Evolutionary conservation across 2,888 invertebrate genomes (phyloP).

Genomic region (Eurois occulta): DNA sequence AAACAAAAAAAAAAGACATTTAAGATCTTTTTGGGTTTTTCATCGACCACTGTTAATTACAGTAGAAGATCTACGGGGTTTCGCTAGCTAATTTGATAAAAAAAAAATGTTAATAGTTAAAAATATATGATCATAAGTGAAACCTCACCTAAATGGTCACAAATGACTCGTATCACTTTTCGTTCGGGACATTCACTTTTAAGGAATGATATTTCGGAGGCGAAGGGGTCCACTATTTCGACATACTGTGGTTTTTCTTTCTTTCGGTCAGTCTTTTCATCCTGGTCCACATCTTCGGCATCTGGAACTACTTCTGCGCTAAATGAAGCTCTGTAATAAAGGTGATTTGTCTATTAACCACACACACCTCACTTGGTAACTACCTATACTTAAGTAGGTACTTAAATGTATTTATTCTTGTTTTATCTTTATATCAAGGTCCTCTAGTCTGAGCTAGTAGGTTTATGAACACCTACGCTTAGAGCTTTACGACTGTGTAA

Average conservation of each 20-base stretch:
- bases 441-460: constrained; percentile 1
- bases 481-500: constrained; percentile 11
- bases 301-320: constrained; percentile 93
- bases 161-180: constrained; percentile 95
- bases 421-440: constrained; percentile 26
- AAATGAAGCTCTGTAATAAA: constrained; percentile 91
- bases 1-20: neutral
- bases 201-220: constrained; percentile 95
- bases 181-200: constrained; percentile 94
- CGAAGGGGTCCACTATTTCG: constrained; percentile 95
- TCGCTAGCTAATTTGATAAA: neutral
- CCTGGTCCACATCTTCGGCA: constrained; percentile 91
- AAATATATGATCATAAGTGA: no score
- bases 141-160: constrained; percentile 93
- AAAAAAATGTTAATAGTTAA: no score
- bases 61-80: neutral
- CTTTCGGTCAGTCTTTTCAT: constrained; percentile 88
- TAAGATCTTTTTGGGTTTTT: neutral
- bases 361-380: neutral
- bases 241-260: constrained; percentile 91
- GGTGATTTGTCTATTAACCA: constrained; percentile 2
- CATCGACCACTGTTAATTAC: neutral
- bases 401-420: neutral
- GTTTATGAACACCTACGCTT: neutral
- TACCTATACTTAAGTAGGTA: neutral